A percentile compares a stretch with the other conserved stretches of the same genome.
These are phyloP conservation scores for Acleris literana DNA, from an alignment of 2,888 invertebrate genomes.

Conservation along the genomic window DNA sequence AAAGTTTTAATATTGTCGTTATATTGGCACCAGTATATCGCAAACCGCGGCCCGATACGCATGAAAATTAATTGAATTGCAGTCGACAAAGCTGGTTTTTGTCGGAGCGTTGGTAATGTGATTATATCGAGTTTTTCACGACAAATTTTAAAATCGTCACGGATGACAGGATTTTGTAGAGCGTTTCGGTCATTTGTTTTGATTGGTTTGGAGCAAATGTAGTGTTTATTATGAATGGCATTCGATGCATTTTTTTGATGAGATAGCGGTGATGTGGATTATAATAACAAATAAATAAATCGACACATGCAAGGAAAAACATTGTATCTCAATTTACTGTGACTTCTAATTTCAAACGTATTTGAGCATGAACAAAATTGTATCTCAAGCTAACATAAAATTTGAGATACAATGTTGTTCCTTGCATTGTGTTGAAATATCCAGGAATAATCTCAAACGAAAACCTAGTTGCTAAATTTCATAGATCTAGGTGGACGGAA, in stretches of 20 bases:
- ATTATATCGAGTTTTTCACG: constrained; percentile 62
- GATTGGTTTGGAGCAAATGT: constrained; percentile 2
- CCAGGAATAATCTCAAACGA: no score
- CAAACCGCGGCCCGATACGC: constrained; percentile 54
- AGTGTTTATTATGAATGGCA: not conserved
- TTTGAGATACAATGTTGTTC: no score
- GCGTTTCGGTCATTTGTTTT: constrained; percentile 4
- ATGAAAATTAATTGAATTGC: constrained; percentile 70
- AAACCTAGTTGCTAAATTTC: no score
- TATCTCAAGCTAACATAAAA: no score
- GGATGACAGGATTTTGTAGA: constrained; percentile 15
- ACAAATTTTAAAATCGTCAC: constrained; percentile 42
- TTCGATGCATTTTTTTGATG: not conserved
- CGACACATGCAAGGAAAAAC: no score
- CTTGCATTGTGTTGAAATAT: no score
- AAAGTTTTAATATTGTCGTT: constrained; percentile 11
- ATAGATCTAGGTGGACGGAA: no score
- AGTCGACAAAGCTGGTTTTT: constrained; percentile 65
- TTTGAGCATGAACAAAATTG: no score
- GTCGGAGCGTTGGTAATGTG: constrained; percentile 62
- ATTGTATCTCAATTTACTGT: no score
- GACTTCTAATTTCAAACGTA: no score
- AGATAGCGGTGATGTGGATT: no score
- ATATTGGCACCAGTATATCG: constrained; percentile 10
- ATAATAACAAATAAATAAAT: no score